phyloP scores from a whole-genome alignment of 1,140 invertebrate species.

The Halesus radiatus region DNA sequence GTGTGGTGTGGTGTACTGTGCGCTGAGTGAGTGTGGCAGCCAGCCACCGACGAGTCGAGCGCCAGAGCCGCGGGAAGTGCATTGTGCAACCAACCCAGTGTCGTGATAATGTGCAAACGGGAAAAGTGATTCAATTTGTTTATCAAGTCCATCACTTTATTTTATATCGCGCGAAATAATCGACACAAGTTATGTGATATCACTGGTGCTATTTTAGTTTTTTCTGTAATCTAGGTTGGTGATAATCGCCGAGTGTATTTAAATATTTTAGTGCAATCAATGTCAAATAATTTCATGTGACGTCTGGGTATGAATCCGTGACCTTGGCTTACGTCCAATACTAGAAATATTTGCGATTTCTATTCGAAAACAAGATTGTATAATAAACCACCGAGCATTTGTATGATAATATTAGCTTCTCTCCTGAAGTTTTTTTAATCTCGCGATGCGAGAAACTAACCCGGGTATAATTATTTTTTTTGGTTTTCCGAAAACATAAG shows the following conservation, averaged over 20 bases:
- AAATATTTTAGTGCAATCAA: constrained; percentile 2
- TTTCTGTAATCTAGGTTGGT: too few species aligned
- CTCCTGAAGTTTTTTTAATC: neutral
- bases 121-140: constrained; percentile 14
- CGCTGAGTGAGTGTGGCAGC: neutral
- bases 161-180: neutral
- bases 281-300: constrained; percentile 29
- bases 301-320: constrained; percentile 36
- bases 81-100: neutral
- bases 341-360: constrained; percentile 41
- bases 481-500: neutral
- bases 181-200: neutral
- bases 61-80: neutral
- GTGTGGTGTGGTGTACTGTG: neutral
- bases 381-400: constrained; percentile 41
- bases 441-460: neutral
- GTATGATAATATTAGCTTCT: neutral
- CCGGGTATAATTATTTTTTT: neutral
- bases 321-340: constrained; percentile 54
- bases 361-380: constrained; percentile 38
- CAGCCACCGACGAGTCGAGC: neutral
- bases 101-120: neutral
- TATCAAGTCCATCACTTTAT: neutral
- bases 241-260: neutral
- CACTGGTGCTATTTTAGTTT: neutral